Evolutionary conservation across 1,140 invertebrate genomes (phyloP).

Genomic region (Scaptomyza graminum): DNA sequence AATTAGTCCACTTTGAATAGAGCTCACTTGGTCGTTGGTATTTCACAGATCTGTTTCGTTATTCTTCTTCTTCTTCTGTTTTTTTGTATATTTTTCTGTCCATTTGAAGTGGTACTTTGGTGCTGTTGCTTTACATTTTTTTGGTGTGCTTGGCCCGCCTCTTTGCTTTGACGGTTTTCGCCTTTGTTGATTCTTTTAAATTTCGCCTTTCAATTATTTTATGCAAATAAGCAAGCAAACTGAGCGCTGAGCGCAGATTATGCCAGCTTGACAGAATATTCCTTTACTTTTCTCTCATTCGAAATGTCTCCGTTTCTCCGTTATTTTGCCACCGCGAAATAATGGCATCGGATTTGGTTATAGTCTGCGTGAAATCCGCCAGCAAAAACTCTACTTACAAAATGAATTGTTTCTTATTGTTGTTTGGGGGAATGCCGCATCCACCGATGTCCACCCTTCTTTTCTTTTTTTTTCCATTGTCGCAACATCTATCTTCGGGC

Average conservation of each 20-base stretch:
- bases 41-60: conserved; percentile 25
- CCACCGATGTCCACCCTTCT: not conserved
- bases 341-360: conserved; percentile 2
- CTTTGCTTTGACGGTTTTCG: conserved; percentile 26
- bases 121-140: conserved; percentile 39
- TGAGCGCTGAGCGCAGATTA: conserved; percentile 67
- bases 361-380: conserved; percentile 52
- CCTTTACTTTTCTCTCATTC: conserved; percentile 24
- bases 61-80: conserved; percentile 2
- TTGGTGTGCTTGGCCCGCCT: conserved; percentile 17
- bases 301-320: conserved; percentile 13
- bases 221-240: conserved; percentile 74
- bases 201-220: conserved; percentile 83
- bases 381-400: conserved; percentile 52
- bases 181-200: conserved; percentile 80
- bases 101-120: conserved; percentile 37
- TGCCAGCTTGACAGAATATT: conserved; percentile 77
- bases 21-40: conserved; percentile 70
- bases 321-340: not conserved
- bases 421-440: conserved; percentile 47
- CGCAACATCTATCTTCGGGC: conserved; percentile 17
- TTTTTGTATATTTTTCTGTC: conserved; percentile 10
- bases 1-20: conserved; percentile 70
- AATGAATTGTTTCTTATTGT: conserved; percentile 78
- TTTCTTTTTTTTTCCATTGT: not conserved